Conservation (phyloP, 1,140 invertebrate genomes). For the Plodia interpunctella region DNA sequence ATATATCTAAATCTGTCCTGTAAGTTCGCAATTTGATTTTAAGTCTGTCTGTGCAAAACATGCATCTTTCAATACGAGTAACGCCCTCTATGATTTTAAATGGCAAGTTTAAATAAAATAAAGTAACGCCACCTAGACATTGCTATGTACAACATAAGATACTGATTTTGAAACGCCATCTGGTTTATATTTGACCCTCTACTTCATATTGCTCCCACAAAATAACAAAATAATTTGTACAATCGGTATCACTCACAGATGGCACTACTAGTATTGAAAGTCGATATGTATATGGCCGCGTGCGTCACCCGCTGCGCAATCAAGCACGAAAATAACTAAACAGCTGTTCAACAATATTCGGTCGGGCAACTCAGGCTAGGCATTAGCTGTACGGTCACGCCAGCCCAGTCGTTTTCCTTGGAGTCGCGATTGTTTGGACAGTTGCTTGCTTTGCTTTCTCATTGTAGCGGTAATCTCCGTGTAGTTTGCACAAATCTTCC, state of each 20-base stretch:
- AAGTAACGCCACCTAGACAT: not conserved
- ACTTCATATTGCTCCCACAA: too few relatives aligned
- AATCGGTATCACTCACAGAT: slow-evolving; percentile 22
- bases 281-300: slow-evolving; percentile 52
- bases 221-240: not conserved
- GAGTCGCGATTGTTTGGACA: slow-evolving; percentile 62
- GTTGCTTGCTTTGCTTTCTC: slow-evolving; percentile 45
- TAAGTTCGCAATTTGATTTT: too few relatives aligned
- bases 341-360: slow-evolving; percentile 77
- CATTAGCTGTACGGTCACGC: slow-evolving; percentile 55
- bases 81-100: not conserved
- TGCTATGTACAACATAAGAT: too few relatives aligned
- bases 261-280: slow-evolving; percentile 28
- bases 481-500: slow-evolving; percentile 37
- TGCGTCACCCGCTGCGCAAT: slow-evolving; percentile 71
- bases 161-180: too few relatives aligned
- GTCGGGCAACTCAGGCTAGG: slow-evolving; percentile 67
- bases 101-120: not conserved
- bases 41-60: too few relatives aligned
- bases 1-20: too few relatives aligned
- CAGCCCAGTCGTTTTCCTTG: slow-evolving; percentile 64
- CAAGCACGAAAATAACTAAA: slow-evolving; percentile 73
- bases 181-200: too few relatives aligned
- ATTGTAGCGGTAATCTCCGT: slow-evolving; percentile 52
- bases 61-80: not conserved